Base-by-base conservation (phyloP, 2,797 vertebrate genomes). In the Adrianichthys oophorus region DNA sequence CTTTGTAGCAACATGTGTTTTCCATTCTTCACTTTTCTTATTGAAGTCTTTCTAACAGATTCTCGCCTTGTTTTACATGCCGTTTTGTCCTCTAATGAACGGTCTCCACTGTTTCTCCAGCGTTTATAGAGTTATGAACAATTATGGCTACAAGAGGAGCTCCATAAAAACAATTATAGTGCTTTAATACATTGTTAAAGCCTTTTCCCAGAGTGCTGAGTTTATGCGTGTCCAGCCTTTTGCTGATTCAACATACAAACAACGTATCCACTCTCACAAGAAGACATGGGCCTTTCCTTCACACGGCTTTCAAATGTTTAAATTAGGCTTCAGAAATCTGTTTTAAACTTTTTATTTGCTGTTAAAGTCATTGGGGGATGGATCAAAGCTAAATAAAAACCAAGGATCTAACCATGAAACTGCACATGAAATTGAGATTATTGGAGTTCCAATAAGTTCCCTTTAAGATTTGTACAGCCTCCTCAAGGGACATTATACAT, bases 131-230 rank as follows among this genome's bases (percentile, higher is more conserved):
- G 54, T 63, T 55, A 46, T 63, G 59, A 78, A 74, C 69, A 59
- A 64, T 77, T 81, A 66, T 56, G 62, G 74, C 61, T 65, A 53
- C 62, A 72, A 73, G 70, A 58, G 55, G 69, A 51, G 58, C 61
- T 70, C 78, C 63, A 75, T 77, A 74, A 75, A 77, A 73, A 55
- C 55, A 17, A 59, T 65, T 68, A 66, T 41, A 65, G 57, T 37
- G 53, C 57, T 78, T 65, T 68, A 78, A 74, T 49, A 54, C 12
- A 17, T 44, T 10, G 64, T 74, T 69, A 47, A 26, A 75, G 44
- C 48, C 41, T 53, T 55, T 70, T 70, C 63, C 48, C 62, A 70
- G 21, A 51, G 47, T 41, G 41, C 32, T 23, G 41, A 26, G 29
- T 50, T 45, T 23, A 23, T 54, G 54, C 21, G 26, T 42, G 41